Conservation (phyloP, 2,113 vertebrate genomes). For the Ovis canadensis region DNA sequence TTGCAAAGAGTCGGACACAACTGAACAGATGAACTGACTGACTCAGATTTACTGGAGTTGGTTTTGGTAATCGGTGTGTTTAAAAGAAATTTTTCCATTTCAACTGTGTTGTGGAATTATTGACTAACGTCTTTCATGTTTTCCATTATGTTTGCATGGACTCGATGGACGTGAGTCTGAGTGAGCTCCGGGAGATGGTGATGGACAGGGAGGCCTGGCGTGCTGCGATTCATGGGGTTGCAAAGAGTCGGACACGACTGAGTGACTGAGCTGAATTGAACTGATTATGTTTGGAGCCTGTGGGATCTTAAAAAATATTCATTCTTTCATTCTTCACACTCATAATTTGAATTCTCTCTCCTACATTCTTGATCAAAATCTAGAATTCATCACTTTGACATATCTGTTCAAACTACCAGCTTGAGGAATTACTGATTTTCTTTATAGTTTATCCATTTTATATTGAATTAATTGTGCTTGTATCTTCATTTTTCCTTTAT, state of each 20-base stretch:
- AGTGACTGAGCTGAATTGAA: too few relatives aligned
- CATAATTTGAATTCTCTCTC: background rate
- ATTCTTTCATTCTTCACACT: background rate
- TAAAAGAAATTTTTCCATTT: background rate
- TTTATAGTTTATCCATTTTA: background rate
- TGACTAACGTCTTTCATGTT: background rate
- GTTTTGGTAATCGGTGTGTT: background rate
- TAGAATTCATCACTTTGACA: background rate
- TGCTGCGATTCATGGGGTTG: too few relatives aligned
- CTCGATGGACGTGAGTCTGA: too few relatives aligned
- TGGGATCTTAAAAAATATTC: background rate
- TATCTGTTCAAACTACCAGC: background rate
- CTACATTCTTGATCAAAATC: background rate
- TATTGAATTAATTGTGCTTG: too few relatives aligned
- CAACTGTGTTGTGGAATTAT: background rate
- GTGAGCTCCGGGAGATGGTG: too few relatives aligned
- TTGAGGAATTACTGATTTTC: background rate
- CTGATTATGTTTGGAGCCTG: background rate
- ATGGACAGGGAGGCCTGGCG: too few relatives aligned
- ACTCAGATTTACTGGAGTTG: background rate
- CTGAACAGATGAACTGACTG: background rate
- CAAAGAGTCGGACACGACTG: too few relatives aligned
- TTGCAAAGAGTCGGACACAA: background rate
- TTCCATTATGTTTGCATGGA: background rate
- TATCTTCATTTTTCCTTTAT: background rate